Base-by-base conservation (phyloP, 2,797 vertebrate species). In the Carduelis carduelis region DNA sequence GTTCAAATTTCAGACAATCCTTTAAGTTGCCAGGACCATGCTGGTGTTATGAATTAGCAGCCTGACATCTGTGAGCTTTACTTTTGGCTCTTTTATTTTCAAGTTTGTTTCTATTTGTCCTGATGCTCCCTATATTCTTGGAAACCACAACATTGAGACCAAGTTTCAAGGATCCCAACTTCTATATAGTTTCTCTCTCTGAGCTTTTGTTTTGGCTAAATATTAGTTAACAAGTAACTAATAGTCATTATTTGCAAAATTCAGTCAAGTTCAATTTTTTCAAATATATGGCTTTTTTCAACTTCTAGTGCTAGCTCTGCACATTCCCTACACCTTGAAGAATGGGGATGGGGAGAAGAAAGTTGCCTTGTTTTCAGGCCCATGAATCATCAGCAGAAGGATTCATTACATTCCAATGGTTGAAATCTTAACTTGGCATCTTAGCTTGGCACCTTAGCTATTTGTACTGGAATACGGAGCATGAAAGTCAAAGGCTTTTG, bases 381-480 rank as follows among this genome's bases (percentile, higher is more conserved):
- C 86, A 76, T 83, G 71, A 91, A 91, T 96, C 95, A 95, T 92
- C 83, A 97, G 69, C 80, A 97, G 68, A 95, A 79, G 72, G 75
- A 89, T 90, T 77, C 70, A 87, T 82, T 94, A 77, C 89, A 82
- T 93, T 97, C 93, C 95, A 89, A 35, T 60, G 70, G 89, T 9
- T 84, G 49, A 81, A 86, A 86, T 83, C 60, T 70, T 87, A 90
- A 74, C 53, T 89, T 96, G 90, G 86, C 92, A 86, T 97, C 46
- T 95, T 95, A 95, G 94, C 59, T 89, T 83, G 72, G 83, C 91
- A 86, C 97, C 30, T 96, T 95, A 96, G 94, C 75, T 94, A 83
- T 83, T 95, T 95, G 59, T 59, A 66, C 68, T 93, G 88, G 86
- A 95, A 83, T 87, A 87, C 28, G 92, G 93, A 93, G 63, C 69